phyloP scores from a whole-genome alignment of 2,113 vertebrate genomes.

The Channa maculata region DNA sequence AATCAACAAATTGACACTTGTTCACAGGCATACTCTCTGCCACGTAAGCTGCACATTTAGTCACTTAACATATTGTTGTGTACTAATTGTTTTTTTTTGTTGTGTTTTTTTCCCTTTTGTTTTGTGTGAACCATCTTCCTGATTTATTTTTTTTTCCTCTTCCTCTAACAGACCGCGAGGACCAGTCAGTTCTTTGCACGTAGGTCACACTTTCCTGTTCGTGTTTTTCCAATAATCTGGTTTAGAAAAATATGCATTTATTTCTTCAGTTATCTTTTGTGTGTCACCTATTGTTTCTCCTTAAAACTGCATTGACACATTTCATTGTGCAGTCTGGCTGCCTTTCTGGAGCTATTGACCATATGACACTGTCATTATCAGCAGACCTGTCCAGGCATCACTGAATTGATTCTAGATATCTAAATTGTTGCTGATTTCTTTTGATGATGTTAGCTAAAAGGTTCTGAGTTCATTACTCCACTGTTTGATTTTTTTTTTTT shows the following conservation, averaged over 20 bases:
- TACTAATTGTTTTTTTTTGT: not conserved
- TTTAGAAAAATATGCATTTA: too few species aligned
- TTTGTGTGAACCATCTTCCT: not conserved
- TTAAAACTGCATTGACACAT: too few species aligned
- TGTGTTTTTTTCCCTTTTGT: not conserved
- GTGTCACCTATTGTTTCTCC: not conserved
- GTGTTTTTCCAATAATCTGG: not conserved
- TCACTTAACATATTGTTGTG: not conserved
- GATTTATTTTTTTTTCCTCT: constrained; percentile 10
- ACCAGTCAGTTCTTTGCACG: constrained; percentile 86
- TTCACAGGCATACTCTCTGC: not conserved
- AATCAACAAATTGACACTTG: too few species aligned
- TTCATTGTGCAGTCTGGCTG: not conserved
- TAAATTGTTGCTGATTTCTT: not conserved
- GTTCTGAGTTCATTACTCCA: not conserved
- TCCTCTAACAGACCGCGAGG: constrained; percentile 79
- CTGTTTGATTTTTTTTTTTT: not conserved
- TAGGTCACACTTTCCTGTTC: constrained; percentile 45
- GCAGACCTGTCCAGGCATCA: not conserved
- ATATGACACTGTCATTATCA: too few species aligned
- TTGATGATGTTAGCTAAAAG: not conserved
- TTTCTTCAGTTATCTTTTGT: not conserved
- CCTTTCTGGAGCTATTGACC: not conserved
- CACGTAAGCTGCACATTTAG: not conserved
- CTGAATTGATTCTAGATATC: not conserved